These are phyloP conservation scores for Ochlodes sylvanus DNA, from an alignment of 2,888 invertebrate species.

Conservation along the genomic window DNA sequence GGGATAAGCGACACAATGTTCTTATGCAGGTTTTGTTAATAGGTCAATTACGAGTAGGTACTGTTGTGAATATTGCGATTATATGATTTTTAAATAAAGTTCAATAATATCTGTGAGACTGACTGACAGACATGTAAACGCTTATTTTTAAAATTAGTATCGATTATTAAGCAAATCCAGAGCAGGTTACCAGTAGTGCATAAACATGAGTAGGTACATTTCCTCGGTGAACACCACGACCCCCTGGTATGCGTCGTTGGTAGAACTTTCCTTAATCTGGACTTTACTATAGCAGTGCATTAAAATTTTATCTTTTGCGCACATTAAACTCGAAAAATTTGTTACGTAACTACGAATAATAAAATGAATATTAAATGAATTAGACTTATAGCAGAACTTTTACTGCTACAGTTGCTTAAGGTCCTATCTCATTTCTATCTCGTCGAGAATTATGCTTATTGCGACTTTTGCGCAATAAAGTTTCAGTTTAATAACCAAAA, in stretches of 20 bases:
- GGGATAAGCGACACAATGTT: too few species aligned
- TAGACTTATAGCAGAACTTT: conserved; percentile 65
- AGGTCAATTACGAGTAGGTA: too few species aligned
- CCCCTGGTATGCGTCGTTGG: background rate
- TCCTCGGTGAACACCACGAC: background rate
- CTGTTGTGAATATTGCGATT: too few species aligned
- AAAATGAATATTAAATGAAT: conserved; percentile 78
- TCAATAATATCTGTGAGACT: too few species aligned
- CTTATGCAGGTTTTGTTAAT: too few species aligned
- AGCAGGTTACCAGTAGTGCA: too few species aligned
- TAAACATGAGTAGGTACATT: too few species aligned
- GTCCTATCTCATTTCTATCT: conserved; percentile 31
- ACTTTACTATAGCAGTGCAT: conserved; percentile 20
- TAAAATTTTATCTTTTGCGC: conserved; percentile 57
- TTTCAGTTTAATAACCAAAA: conserved; percentile 25
- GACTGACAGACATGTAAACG: too few species aligned
- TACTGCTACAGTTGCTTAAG: conserved; percentile 54
- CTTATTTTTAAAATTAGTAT: too few species aligned
- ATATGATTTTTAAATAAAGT: too few species aligned
- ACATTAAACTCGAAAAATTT: conserved; percentile 64
- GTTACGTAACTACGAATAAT: conserved; percentile 66
- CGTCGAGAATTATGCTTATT: conserved; percentile 26
- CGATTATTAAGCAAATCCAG: too few species aligned
- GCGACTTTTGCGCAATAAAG: conserved; percentile 24
- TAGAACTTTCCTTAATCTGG: background rate